Base-by-base conservation (phyloP, 2,797 vertebrate species). In the Eupleurogrammus muticus region DNA sequence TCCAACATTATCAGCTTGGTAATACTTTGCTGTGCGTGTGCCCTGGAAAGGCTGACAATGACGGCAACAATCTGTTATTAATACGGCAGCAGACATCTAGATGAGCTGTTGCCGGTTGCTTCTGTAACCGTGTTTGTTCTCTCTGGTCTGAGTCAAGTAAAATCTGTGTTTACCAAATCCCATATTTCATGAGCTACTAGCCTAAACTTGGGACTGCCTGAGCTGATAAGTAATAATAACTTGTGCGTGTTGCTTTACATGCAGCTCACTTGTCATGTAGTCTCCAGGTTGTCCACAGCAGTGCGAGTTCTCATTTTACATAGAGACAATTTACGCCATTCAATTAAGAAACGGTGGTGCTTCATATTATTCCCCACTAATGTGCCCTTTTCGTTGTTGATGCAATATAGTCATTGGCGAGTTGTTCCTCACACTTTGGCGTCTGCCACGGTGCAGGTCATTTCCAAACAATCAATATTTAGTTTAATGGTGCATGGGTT, bases 401-500 rank as follows among this genome's bases (percentile, higher is more conserved):
- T 54, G 8, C 50, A 58, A 50, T 57, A 12, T 54, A 63, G 4
- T 34, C 23, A 10, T 23, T 3, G 36, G 61, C 38, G 17, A 48
- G 24, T 9, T 54, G 58, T 50, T 51, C n/a, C 13, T 52, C 34
- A 42, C 56, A 40, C 17, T 66, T 57, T 42, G 8, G 34, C 38
- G 32, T 44, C 3, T 51, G 4, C 53, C 55, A 50, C 9, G 5
- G 44, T 23, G 9, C 7, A 7, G 24, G n/a, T 23, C 59, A 66
- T 70, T 59, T 74, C 24, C 17, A 66, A 42, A 50, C 23, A 56
- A 62, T 77, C 20, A 46, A 69, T 69, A 56, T 32, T 47, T 36
- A 44, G 54, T 14, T 34, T 35, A 57, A 67, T 57, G 44, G 57
- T 2, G 40, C 24, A n/a, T 9, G 35, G 12, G 63, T 53, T 54